Base-by-base conservation (phyloP, 2,888 invertebrate species). In the Polymixis lichenea region DNA sequence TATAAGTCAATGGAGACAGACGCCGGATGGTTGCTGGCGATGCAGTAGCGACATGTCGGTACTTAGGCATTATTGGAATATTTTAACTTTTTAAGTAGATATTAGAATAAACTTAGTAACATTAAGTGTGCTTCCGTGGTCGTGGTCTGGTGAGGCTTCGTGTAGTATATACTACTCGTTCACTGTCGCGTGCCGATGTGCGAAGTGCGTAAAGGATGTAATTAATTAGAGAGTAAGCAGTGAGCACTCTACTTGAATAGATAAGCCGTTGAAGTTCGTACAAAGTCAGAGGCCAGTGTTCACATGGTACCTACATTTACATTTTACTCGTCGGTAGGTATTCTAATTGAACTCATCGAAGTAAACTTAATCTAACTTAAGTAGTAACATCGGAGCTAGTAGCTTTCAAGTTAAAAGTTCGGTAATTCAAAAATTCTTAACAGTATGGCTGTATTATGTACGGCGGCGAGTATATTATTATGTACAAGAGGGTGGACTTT, bases 111-210 rank as follows among this genome's bases (percentile, higher is more conserved):
- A 73, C 22, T 71, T 69, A 51, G 66, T 69, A 65, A 19, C 6
- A 61, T 25, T 70, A 22, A 49, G 75, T 75, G 74, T 67, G 83
- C 83, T 81, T 79, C 72, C 43, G 82, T 75, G 80, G 38, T 68
- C 28, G 73, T 64, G 85, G 77, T 80, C 61, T 49, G 61, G 66
- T 67, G 68, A 66, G 53, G 79, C 84, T 72, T 64, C 74, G 38
- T 56, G 62, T 56, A 70, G 64, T 72, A 71, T n/a, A 25, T 46
- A 28, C 25, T n/a, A 15, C 46, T 53, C 56, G 22, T 25, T 22
- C 5, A 28, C 17, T 9, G 19, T n/a, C 69, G 60, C 25, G 66
- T 51, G 53, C 11, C n/a, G 51, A n/a, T 55, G 15, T 49, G 15
- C 9, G 38, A 28, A 49, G 38, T 62, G 19, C 38, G 62, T 72